These are phyloP conservation scores for Apodemia mormo DNA, from an alignment of 2,888 invertebrate species.

Conservation along the genomic window DNA sequence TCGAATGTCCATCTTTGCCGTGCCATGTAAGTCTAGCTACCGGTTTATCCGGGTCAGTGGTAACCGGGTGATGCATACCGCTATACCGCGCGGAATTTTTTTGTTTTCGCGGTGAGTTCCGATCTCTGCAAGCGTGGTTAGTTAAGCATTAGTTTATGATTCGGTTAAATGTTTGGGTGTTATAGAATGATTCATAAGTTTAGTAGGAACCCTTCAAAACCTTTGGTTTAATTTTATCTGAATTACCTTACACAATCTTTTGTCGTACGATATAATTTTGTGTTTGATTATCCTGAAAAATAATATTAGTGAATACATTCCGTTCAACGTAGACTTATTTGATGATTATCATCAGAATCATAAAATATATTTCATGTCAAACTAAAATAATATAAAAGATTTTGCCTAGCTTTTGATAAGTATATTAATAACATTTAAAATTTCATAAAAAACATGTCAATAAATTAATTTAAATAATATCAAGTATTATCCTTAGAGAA, in stretches of 20 bases:
- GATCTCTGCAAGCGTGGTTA: slow-evolving; percentile 64
- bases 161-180: slow-evolving; percentile 26
- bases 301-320: slow-evolving; percentile 20
- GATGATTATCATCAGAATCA: background rate
- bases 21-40: slow-evolving; percentile 64
- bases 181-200: slow-evolving; percentile 31
- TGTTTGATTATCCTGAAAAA: slow-evolving; percentile 38
- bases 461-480: too few relatives aligned
- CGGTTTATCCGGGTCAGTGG: slow-evolving; percentile 45
- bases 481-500: too few relatives aligned
- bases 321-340: background rate
- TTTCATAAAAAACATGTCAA: too few relatives aligned
- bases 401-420: too few relatives aligned
- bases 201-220: slow-evolving; percentile 22
- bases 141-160: slow-evolving; percentile 28
- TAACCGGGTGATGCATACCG: slow-evolving; percentile 57
- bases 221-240: slow-evolving; percentile 14
- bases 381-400: too few relatives aligned
- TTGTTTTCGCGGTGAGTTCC: slow-evolving; percentile 69
- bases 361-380: too few relatives aligned
- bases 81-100: slow-evolving; percentile 62
- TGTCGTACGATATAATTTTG: slow-evolving; percentile 34
- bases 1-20: slow-evolving; percentile 73
- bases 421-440: too few relatives aligned
- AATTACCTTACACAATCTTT: slow-evolving; percentile 31